These are phyloP conservation scores for Spicauda simplicius DNA, from an alignment of 2,888 invertebrate species.

Conservation along the genomic window DNA sequence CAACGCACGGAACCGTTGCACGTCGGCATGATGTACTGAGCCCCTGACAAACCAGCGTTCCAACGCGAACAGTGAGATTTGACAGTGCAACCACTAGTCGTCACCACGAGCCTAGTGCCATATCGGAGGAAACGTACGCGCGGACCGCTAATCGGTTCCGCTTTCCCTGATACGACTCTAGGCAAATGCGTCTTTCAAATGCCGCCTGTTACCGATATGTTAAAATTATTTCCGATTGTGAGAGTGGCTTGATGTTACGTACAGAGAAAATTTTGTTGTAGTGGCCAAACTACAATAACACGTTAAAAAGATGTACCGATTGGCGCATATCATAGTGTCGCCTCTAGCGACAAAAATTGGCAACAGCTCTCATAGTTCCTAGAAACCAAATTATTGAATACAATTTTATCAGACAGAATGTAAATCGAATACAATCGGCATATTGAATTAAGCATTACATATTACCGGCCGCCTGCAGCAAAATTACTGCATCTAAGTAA, in stretches of 20 bases:
- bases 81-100: slow-evolving; percentile 66
- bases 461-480: slow-evolving; percentile 6
- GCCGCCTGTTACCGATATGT: slow-evolving; percentile 28
- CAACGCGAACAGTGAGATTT: slow-evolving; percentile 76
- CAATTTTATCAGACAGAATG: no score
- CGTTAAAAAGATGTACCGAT: no score
- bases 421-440: slow-evolving; percentile 2
- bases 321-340: no score
- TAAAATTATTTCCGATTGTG: slow-evolving; percentile 4
- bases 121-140: slow-evolving; percentile 33
- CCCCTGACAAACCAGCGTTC: slow-evolving; percentile 81
- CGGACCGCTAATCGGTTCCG: background rate
- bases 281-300: no score
- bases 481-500: background rate
- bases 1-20: slow-evolving; percentile 92
- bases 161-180: slow-evolving; percentile 35
- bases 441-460: background rate
- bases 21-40: slow-evolving; percentile 96
- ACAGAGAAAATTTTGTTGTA: no score
- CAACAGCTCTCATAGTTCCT: background rate
- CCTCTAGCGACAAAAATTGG: background rate
- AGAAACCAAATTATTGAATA: background rate
- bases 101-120: slow-evolving; percentile 41
- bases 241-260: background rate
- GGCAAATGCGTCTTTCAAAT: slow-evolving; percentile 22